Evolutionary conservation across 2,113 vertebrate species (phyloP).

Genomic region (Heliornis fulica): DNA sequence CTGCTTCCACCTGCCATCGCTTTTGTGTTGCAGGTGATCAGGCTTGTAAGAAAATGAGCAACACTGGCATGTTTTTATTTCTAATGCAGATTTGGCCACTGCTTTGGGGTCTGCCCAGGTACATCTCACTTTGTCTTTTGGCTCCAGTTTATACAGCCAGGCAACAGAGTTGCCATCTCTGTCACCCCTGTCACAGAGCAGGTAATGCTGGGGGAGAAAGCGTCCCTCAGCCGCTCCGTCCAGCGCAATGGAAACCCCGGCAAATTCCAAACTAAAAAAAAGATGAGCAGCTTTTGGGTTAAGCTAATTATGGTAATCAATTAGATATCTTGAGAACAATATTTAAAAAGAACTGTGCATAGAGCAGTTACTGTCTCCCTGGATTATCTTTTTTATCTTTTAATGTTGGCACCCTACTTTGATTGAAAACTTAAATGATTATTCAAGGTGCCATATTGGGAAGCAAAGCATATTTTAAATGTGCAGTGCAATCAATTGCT

Average conservation of each 20-base stretch:
- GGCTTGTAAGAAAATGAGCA: background rate
- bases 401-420: background rate
- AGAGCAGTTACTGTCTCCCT: background rate
- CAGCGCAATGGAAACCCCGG: background rate
- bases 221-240: rapidly evolving
- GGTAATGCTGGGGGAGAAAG: background rate
- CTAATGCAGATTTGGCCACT: background rate
- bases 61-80: conserved; percentile 7
- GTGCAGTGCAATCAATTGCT: background rate
- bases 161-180: background rate
- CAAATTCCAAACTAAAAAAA: background rate
- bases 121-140: background rate
- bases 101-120: background rate
- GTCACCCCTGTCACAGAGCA: background rate
- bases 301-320: background rate
- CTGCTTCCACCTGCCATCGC: rapidly evolving
- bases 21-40: background rate
- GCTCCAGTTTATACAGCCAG: background rate
- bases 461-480: conserved; percentile 2
- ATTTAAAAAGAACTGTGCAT: background rate
- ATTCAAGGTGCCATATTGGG: background rate
- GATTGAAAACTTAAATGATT: conserved; percentile 29
- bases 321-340: background rate
- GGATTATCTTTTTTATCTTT: conserved; percentile 3
- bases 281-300: background rate